These are phyloP conservation scores for Clarias magur DNA, from an alignment of 2,113 vertebrate species.

Conservation along the genomic window DNA sequence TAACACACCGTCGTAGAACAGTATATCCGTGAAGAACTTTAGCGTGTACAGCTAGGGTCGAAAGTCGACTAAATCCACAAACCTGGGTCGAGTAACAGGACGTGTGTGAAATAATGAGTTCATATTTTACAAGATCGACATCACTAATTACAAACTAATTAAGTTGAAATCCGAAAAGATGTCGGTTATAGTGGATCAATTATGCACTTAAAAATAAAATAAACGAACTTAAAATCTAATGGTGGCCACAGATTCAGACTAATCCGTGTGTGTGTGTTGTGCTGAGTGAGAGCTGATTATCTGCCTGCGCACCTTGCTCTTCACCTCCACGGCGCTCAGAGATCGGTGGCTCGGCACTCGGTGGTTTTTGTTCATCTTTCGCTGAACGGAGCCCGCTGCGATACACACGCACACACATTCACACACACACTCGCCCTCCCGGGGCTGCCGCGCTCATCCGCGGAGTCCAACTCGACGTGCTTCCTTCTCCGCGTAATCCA, in stretches of 20 bases:
- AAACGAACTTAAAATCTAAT: not conserved
- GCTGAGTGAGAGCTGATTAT: conserved; percentile 10
- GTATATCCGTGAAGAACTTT: not conserved
- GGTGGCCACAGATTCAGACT: not conserved
- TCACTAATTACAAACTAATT: not conserved
- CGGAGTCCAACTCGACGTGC: conserved; percentile 40
- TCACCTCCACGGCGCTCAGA: conserved; percentile 78
- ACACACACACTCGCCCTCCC: conserved; percentile 55
- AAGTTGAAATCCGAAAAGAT: not conserved
- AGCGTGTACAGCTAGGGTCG: not conserved
- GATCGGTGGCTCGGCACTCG: conserved; percentile 75
- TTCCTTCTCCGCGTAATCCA: conserved; percentile 37
- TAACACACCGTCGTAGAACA: too few relatives aligned
- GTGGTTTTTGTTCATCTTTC: conserved; percentile 80
- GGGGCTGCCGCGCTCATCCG: conserved; percentile 50
- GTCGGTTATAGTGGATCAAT: not conserved
- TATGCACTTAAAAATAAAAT: not conserved
- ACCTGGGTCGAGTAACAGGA: not conserved
- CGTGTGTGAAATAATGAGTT: not conserved
- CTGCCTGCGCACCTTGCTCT: conserved; percentile 76
- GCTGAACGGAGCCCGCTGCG: conserved; percentile 62
- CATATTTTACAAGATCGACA: not conserved
- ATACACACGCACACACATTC: conserved; percentile 38
- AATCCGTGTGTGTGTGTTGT: not conserved
- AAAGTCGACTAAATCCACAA: not conserved